Evolutionary conservation across 92 coral and sea anemone species (phyloP).

Genomic region (Actinostola sp.): DNA sequence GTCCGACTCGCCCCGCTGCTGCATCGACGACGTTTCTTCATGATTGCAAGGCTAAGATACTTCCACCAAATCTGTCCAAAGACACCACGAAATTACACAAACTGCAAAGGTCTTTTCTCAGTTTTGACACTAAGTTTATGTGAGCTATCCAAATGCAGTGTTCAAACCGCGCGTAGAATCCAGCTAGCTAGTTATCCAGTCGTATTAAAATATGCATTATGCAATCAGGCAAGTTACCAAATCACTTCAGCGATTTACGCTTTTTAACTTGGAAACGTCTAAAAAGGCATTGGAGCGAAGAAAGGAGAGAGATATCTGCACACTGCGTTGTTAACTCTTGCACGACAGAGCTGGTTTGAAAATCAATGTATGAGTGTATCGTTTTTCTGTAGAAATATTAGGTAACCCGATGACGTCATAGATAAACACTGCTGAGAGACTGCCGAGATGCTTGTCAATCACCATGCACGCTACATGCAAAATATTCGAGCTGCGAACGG

Average conservation of each 20-base stretch:
- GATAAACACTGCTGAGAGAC: conserved; percentile 21
- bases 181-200: too few relatives aligned
- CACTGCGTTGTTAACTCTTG: background rate
- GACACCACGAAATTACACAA: background rate
- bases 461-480: background rate
- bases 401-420: conserved; percentile 42
- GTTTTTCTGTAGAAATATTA: conserved; percentile 16
- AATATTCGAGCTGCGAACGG: background rate
- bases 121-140: background rate
- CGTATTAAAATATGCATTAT: too few relatives aligned
- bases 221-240: too few relatives aligned
- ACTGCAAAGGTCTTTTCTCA: background rate
- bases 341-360: conserved; percentile 6
- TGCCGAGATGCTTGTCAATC: conserved; percentile 17
- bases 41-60: conserved; percentile 24
- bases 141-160: background rate
- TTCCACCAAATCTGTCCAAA: background rate
- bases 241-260: too few relatives aligned
- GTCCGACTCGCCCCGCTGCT: conserved; percentile 72
- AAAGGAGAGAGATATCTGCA: background rate
- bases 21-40: conserved; percentile 68
- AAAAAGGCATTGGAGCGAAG: background rate
- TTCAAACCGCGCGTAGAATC: background rate
- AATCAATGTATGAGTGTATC: conserved; percentile 16
- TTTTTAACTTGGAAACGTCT: background rate